Evolutionary conservation across 2,797 vertebrate species (phyloP).

Genomic region (Gallinago solitaria): DNA sequence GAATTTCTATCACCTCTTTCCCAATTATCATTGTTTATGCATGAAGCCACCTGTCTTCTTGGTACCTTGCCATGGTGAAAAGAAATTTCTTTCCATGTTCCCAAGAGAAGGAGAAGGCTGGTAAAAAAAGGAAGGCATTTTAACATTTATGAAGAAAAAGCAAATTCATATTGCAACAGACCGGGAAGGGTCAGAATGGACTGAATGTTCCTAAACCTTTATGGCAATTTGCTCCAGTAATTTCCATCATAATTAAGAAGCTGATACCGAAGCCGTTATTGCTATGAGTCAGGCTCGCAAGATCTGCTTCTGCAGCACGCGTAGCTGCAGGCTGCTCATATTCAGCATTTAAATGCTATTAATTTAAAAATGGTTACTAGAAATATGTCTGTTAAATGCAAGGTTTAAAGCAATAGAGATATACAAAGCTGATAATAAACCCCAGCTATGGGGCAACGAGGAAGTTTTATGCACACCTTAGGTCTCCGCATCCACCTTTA

Average conservation of each 20-base stretch:
- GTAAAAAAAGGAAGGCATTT: not conserved
- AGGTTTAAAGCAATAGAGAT: conserved; percentile 28
- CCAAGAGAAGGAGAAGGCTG: conserved; percentile 14
- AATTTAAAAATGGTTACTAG: conserved; percentile 38
- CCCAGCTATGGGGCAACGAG: conserved; percentile 26
- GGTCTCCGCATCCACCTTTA: conserved; percentile 21
- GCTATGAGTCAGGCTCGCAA: conserved; percentile 46
- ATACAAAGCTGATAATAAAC: conserved; percentile 31
- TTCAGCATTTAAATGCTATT: conserved; percentile 41
- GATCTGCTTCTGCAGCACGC: conserved; percentile 32
- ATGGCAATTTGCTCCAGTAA: conserved; percentile 63
- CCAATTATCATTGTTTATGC: conserved; percentile 45
- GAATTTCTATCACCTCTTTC: conserved; percentile 64
- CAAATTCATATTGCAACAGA: conserved; percentile 58
- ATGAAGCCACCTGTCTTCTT: conserved; percentile 66
- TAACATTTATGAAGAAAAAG: conserved; percentile 60
- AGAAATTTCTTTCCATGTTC: conserved; percentile 10
- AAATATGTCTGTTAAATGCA: conserved; percentile 26
- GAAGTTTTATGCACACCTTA: conserved; percentile 9
- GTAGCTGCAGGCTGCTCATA: conserved; percentile 39
- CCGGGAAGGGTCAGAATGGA: conserved; percentile 54
- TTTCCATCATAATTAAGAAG: conserved; percentile 65
- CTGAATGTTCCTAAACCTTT: conserved; percentile 71
- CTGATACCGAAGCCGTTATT: conserved; percentile 18
- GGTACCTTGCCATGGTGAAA: conserved; percentile 57